Evolutionary conservation across 2,113 vertebrate genomes (phyloP).

Genomic region (Oryctolagus cuniculus): mOryCun1.1 NC_091450.1:65776001-65776500

Average conservation of each 20-base stretch:
- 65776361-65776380: background rate
- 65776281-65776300: background rate
- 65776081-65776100: background rate
- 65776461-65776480: background rate
- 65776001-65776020: background rate
- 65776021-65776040: background rate
- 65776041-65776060: background rate
- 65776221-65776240: background rate
- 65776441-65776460: background rate
- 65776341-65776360: background rate
- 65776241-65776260: background rate
- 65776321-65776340: too few relatives aligned
- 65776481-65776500: background rate
- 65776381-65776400: background rate
- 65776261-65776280: too few relatives aligned
- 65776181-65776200: background rate
- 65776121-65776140: background rate
- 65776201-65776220: background rate
- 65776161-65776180: background rate
- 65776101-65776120: background rate
- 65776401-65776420: background rate
- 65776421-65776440: background rate
- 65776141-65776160: background rate
- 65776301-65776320: background rate
- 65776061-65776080: background rate